Evolutionary conservation across 2,888 invertebrate species (phyloP).

Genomic region (Prostheceraeus crozeri): DNA sequence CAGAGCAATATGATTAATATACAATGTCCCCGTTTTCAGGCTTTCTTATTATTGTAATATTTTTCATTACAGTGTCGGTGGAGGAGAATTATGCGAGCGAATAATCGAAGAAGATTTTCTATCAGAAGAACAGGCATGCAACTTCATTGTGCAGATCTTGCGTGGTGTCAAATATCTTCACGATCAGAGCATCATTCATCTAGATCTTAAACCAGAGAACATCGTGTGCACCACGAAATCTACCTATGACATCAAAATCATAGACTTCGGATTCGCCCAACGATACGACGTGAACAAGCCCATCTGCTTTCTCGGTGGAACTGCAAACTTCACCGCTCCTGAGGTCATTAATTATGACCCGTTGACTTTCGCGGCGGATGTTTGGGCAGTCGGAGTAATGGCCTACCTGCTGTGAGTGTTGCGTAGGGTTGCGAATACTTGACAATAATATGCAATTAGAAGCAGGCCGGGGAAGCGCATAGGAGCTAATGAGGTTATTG

Average conservation of each 20-base stretch:
- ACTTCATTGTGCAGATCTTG: conserved; percentile 11
- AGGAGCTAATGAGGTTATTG: no score
- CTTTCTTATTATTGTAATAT: no score
- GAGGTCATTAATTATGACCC: conserved; percentile 4
- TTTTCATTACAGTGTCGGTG: conserved; percentile 1
- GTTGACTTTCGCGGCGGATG: not conserved
- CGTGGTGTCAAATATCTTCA: conserved; percentile 13
- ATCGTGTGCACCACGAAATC: not conserved
- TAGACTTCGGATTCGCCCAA: conserved; percentile 20
- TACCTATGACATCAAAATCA: not conserved
- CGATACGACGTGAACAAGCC: not conserved
- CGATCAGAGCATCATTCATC: conserved; percentile 11
- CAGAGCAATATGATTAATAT: no score
- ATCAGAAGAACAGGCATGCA: conserved; percentile 1
- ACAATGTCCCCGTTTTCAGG: no score
- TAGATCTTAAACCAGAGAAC: conserved; percentile 26
- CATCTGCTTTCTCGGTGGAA: not conserved
- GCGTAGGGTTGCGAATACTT: no score
- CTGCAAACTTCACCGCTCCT: conserved; percentile 10
- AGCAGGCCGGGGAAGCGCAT: no score
- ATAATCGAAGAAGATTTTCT: conserved; percentile 7
- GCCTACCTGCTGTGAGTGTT: conserved; percentile 18
- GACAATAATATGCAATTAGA: no score
- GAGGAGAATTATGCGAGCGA: conserved; percentile 19
- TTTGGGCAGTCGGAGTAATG: conserved; percentile 27